A percentile compares a stretch with the other conserved stretches of the same genome.
Evolutionary conservation across 2,113 vertebrate species (phyloP).

Genomic region (Myotis yumanensis): DNA sequence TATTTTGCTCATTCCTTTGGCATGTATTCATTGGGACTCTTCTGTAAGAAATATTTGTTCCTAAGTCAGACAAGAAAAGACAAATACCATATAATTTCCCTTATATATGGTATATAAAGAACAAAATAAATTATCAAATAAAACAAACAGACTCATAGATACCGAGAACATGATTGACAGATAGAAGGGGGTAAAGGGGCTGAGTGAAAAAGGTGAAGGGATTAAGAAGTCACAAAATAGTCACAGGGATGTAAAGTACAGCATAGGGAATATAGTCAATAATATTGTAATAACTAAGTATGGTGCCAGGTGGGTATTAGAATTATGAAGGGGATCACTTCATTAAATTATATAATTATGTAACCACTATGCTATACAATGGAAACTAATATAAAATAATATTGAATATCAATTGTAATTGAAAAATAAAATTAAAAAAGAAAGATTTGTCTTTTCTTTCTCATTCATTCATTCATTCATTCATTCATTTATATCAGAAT

Average conservation of each 20-base stretch:
- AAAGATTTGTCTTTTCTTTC: background rate
- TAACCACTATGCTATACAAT: background rate
- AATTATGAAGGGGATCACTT: background rate
- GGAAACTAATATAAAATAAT: background rate
- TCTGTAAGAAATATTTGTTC: background rate
- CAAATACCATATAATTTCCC: background rate
- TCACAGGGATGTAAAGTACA: background rate
- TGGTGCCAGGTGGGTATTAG: background rate
- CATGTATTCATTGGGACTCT: background rate
- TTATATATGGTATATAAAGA: background rate
- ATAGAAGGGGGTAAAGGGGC: background rate
- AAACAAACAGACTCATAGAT: background rate
- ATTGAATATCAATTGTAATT: background rate
- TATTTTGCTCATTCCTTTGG: background rate
- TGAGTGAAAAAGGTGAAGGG: background rate
- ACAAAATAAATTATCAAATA: background rate
- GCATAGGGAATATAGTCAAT: background rate
- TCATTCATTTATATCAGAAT: background rate
- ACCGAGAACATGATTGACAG: background rate
- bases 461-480: background rate
- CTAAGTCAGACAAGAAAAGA: background rate
- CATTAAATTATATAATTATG: background rate
- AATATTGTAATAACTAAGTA: background rate
- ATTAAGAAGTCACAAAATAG: background rate
- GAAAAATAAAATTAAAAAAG: background rate